phyloP scores from a whole-genome alignment of 2,797 vertebrate species.

The Brachyrhaphis roseni region DNA sequence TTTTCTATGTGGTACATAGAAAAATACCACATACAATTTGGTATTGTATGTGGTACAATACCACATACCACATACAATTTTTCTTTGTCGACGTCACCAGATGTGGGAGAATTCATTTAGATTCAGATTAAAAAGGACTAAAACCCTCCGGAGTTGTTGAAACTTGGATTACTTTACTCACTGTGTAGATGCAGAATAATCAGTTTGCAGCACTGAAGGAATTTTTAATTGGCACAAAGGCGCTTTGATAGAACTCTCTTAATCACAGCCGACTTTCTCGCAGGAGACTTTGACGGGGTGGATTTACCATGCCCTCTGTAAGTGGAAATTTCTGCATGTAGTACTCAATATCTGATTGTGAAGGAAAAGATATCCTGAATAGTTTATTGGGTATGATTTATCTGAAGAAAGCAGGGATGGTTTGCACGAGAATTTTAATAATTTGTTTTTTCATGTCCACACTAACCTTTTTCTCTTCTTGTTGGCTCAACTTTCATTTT shows the following conservation, averaged over 20 bases:
- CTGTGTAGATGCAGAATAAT: conserved; percentile 35
- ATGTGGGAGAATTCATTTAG: conserved; percentile 26
- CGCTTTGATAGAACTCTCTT: conserved; percentile 32
- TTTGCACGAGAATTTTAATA: conserved; percentile 9
- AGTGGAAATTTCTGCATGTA: conserved; percentile 23
- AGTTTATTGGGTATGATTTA: conserved; percentile 10
- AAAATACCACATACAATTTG: no score
- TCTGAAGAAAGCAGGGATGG: background rate
- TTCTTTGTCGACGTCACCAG: background rate
- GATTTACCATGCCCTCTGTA: conserved; percentile 41
- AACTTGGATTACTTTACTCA: conserved; percentile 29
- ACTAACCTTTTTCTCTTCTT: conserved; percentile 1
- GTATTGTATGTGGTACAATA: no score
- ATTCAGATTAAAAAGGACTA: conserved; percentile 25
- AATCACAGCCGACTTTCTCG: conserved; percentile 30
- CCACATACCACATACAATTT: no score
- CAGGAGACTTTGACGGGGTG: conserved; percentile 24
- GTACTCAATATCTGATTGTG: conserved; percentile 24
- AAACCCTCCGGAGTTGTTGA: conserved; percentile 24
- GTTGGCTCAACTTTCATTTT: conserved; percentile 26
- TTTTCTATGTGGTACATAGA: no score
- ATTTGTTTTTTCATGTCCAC: background rate
- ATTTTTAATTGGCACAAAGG: conserved; percentile 48
- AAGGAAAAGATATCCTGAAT: conserved; percentile 10
- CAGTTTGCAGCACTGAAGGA: conserved; percentile 42